phyloP scores from a whole-genome alignment of 2,113 vertebrate genomes.

The Butorides virescens region DNA sequence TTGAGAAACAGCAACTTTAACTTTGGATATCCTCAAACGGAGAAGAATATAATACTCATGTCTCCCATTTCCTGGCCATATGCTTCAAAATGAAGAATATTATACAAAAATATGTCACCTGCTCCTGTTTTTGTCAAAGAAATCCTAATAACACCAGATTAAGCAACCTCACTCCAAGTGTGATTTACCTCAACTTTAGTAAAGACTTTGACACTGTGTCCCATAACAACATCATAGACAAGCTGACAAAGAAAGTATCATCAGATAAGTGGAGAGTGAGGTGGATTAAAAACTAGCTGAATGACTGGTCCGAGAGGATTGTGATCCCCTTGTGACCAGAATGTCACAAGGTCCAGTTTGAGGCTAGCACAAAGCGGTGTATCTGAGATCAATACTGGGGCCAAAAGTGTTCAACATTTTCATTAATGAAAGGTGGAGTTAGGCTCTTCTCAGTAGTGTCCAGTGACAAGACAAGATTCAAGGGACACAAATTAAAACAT shows the following conservation, averaged over 20 bases:
- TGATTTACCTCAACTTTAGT: neutral
- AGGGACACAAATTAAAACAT: neutral
- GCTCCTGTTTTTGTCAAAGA: neutral
- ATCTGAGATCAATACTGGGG: neutral
- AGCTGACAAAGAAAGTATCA: neutral
- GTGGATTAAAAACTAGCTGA: neutral
- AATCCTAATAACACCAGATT: neutral
- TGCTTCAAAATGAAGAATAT: neutral
- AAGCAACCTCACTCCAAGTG: neutral
- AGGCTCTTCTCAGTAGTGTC: neutral
- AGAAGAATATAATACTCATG: neutral
- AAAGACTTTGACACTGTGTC: neutral
- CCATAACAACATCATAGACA: neutral
- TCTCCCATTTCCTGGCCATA: neutral
- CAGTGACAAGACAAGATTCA: neutral
- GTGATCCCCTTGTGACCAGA: neutral
- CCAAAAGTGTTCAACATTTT: neutral
- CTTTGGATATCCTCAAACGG: neutral
- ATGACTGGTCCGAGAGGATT: neutral
- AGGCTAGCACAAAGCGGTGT: neutral
- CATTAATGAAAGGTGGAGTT: neutral
- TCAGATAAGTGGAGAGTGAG: neutral
- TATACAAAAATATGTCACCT: neutral
- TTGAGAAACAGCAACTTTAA: neutral
- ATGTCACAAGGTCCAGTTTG: too few species aligned